A percentile compares a stretch with the other conserved stretches of the same genome.
phyloP scores from a whole-genome alignment of 1,140 invertebrate genomes.

The Nixonia krombeini region DNA sequence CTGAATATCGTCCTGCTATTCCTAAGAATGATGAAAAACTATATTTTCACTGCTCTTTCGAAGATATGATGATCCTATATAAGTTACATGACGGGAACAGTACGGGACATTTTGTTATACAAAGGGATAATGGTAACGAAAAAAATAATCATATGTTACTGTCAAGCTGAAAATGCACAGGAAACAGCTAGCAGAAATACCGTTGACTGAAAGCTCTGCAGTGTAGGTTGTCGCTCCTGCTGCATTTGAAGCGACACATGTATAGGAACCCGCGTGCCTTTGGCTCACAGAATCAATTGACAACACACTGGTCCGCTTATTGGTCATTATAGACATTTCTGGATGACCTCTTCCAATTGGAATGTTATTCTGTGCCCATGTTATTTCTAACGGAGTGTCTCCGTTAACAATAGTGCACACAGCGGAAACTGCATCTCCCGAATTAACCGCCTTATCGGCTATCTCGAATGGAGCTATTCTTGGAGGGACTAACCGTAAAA shows the following conservation, averaged over 20 bases:
- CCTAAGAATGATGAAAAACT: too few species aligned
- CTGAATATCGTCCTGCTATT: too few species aligned
- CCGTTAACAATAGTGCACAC: slow-evolving; percentile 78
- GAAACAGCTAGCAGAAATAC: too few species aligned
- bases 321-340: slow-evolving; percentile 68
- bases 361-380: slow-evolving; percentile 74
- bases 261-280: slow-evolving; percentile 76
- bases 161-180: slow-evolving; percentile 78
- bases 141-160: slow-evolving; percentile 68
- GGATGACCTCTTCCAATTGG: slow-evolving; percentile 61
- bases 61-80: too few species aligned
- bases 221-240: slow-evolving; percentile 77
- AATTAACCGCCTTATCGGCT: slow-evolving; percentile 76
- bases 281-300: slow-evolving; percentile 75
- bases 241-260: slow-evolving; percentile 76
- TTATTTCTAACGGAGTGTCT: slow-evolving; percentile 77
- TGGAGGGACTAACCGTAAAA: too few species aligned
- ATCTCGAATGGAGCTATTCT: slow-evolving; percentile 78
- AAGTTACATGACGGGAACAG: too few species aligned
- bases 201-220: slow-evolving; percentile 76
- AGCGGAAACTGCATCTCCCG: slow-evolving; percentile 76
- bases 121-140: too few species aligned
- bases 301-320: slow-evolving; percentile 73
- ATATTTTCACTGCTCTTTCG: too few species aligned
- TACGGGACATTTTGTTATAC: too few species aligned